These are phyloP conservation scores for Molossus molossus DNA, from an alignment of 2,797 vertebrate genomes.

Conservation along the genomic window DNA sequence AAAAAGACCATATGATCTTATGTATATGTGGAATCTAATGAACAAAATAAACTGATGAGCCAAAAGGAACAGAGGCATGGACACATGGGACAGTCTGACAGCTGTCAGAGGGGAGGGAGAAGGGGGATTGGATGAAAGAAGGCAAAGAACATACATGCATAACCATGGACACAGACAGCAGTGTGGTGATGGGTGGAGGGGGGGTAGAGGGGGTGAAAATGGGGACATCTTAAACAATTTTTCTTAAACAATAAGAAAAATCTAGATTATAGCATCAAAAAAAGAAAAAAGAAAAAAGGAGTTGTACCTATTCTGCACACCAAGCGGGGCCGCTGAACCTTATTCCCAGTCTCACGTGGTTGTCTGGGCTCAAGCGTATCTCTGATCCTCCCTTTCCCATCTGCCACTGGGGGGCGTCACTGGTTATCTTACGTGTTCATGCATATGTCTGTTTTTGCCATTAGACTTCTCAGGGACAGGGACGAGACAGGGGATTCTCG, in stretches of 20 bases:
- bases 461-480: background rate
- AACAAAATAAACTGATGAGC: background rate
- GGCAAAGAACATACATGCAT: background rate
- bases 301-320: background rate
- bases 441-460: background rate
- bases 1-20: background rate
- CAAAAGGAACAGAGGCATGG: background rate
- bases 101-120: background rate
- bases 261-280: background rate
- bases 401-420: background rate
- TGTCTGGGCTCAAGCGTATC: background rate
- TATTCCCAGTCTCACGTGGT: background rate
- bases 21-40: background rate
- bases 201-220: background rate
- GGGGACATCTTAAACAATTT: background rate
- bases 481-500: too few relatives aligned
- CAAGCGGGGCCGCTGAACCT: background rate
- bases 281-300: background rate
- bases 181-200: background rate
- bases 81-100: background rate
- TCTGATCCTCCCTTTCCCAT: background rate
- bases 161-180: background rate
- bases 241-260: background rate
- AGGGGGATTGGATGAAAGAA: background rate
- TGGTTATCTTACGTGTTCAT: background rate